Base-by-base conservation (phyloP, 23 tunicate genomes). In the Diplosoma virens region DNA sequence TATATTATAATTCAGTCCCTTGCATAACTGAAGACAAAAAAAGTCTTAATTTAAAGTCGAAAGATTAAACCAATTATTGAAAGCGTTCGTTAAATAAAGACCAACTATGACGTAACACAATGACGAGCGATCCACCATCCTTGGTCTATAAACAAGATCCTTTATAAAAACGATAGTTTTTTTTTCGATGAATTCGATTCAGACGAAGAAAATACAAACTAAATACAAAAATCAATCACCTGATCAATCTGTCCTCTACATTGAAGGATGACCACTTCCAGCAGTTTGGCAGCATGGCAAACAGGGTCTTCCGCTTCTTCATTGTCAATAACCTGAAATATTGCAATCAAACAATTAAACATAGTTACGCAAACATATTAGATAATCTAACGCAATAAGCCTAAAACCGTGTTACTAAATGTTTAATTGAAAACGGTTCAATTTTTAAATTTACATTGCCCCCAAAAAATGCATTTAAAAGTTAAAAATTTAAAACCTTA, bases 211-310 rank as follows among this genome's bases (percentile, higher is more conserved):
- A n/a, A n/a, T n/a, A n/a, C n/a, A n/a, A n/a, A n/a, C n/a, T n/a
- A n/a, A n/a, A n/a, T n/a, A n/a, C n/a, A n/a, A n/a, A n/a, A n/a
- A n/a, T n/a, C n/a, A n/a, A n/a, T n/a, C 3, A 91, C 86, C 81
- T 89, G 89, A 45, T 95, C 99, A 0, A 95, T 89, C 46, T 71
- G 79, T 46, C 99, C 96, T 22, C 83, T 67, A 67, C 96, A 95
- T 66, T 95, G 99, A 22, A 95, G 78, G 30, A 89, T 84, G 25
- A 95, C 89, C 37, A 89, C 95, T 74, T 95, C 99, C 21, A 95
- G 50, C 29, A 95, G 63, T 59, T 95, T 95, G 29, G 88, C 96
- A 23, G 99, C 99, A 58, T 95, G 99, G 33, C 86, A 29, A 29
- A 85, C 96, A 20, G 99, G 73, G 55, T 95, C 99, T 58, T 95